Evolutionary conservation across 2,797 vertebrate genomes (phyloP).

Genomic region (Eutrigla gurnardus): DNA sequence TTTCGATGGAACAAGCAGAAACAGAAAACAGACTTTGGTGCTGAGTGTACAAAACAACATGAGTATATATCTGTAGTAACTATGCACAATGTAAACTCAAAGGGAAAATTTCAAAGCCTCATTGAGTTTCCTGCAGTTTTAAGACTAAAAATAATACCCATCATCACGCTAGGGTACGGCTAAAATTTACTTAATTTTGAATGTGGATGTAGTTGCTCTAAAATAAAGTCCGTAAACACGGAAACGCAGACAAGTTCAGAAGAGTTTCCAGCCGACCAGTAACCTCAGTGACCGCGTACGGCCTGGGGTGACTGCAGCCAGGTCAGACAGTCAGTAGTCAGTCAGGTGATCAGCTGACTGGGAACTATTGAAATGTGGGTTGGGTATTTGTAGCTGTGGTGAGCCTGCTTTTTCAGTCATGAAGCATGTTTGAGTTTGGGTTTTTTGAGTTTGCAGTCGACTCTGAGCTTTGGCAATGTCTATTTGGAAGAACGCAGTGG

Average conservation of each 20-base stretch:
- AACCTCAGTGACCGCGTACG: slow-evolving; percentile 55
- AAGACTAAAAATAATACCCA: slow-evolving; percentile 3
- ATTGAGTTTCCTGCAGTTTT: slow-evolving; percentile 3
- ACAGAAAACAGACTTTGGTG: not conserved
- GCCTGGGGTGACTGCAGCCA: slow-evolving; percentile 54
- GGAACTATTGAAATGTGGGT: slow-evolving; percentile 57
- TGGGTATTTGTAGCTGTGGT: slow-evolving; percentile 58
- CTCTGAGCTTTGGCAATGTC: slow-evolving; percentile 15
- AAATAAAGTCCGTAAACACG: slow-evolving; percentile 13
- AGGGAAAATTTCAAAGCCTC: not conserved
- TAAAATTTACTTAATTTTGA: slow-evolving; percentile 4
- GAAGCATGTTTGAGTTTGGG: slow-evolving; percentile 33
- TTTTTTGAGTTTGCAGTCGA: slow-evolving; percentile 39
- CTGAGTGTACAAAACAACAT: not conserved
- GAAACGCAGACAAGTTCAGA: slow-evolving; percentile 3
- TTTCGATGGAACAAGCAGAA: not conserved
- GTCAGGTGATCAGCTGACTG: slow-evolving; percentile 65
- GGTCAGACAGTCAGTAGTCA: slow-evolving; percentile 43
- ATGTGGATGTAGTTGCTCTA: not conserved
- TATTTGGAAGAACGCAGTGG: slow-evolving; percentile 7
- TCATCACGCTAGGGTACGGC: not conserved
- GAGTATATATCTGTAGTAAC: not conserved
- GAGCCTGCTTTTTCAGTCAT: slow-evolving; percentile 32
- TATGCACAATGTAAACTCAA: not conserved
- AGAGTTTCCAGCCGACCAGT: slow-evolving; percentile 27